These are phyloP conservation scores for Glyphotaelius pellucidus DNA, from an alignment of 2,888 invertebrate genomes.

Conservation along the genomic window DNA sequence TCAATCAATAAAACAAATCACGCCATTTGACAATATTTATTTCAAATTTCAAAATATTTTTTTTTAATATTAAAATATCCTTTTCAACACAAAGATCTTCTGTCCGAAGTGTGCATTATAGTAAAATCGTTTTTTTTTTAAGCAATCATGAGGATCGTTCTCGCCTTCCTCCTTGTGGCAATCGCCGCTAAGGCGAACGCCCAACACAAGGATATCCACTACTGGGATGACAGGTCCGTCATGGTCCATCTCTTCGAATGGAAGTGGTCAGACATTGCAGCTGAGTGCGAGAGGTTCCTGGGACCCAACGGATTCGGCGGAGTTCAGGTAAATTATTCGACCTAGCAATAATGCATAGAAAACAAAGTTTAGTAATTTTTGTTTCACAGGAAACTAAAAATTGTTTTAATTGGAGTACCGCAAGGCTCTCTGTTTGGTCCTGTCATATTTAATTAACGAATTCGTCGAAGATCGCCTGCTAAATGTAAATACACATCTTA, in stretches of 20 bases:
- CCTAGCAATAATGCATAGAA: constrained; percentile 72
- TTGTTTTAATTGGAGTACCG: background rate
- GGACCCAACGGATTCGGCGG: constrained; percentile 83
- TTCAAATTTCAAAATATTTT: background rate
- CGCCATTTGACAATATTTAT: background rate
- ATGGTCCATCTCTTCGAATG: constrained; percentile 84
- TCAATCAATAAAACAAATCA: background rate
- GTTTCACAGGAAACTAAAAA: background rate
- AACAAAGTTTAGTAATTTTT: constrained; percentile 72
- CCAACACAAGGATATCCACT: constrained; percentile 74
- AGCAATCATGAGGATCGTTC: constrained; percentile 69
- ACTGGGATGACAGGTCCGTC: constrained; percentile 72
- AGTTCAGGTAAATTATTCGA: constrained; percentile 77
- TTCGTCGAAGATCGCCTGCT: too few species aligned
- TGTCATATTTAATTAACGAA: background rate
- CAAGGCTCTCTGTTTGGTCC: background rate
- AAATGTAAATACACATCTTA: too few species aligned
- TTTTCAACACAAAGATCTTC: too few species aligned
- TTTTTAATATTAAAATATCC: background rate
- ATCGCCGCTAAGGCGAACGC: constrained; percentile 41
- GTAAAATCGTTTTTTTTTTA: background rate
- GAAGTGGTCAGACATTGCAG: constrained; percentile 85
- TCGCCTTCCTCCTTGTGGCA: constrained; percentile 52
- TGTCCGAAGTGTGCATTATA: background rate
- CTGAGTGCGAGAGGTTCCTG: constrained; percentile 83